A percentile compares a stretch with the other conserved stretches of the same genome.
These are phyloP conservation scores for Chondrosia reniformis DNA, from an alignment of 37 sponge, comb jelly and placozoan species.

Conservation along the genomic window DNA sequence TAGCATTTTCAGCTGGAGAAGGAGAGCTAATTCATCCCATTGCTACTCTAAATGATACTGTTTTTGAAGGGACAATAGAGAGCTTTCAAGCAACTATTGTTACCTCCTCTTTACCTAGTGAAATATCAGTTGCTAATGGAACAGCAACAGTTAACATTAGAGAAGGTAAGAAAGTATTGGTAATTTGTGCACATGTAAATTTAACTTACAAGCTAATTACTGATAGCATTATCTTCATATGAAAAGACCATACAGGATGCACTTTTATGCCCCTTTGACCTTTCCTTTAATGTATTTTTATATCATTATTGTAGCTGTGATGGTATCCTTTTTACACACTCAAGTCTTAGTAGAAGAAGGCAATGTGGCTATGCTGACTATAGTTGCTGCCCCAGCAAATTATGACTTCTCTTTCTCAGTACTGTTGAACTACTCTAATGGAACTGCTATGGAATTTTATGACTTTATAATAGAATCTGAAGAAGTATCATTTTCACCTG, in stretches of 20 bases:
- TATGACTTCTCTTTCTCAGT: constrained; percentile 11
- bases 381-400: neutral
- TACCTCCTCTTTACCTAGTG: neutral
- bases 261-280: no score
- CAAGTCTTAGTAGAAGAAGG: neutral
- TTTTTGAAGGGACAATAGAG: neutral
- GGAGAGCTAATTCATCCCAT: neutral
- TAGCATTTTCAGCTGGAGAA: neutral
- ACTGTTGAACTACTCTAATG: neutral
- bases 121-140: neutral
- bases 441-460: neutral
- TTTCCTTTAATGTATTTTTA: no score
- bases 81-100: neutral
- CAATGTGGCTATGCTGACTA: neutral
- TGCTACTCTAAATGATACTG: neutral
- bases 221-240: no score
- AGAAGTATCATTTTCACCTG: neutral
- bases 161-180: no score
- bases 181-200: no score
- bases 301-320: neutral
- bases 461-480: neutral
- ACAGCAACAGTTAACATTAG: constrained; percentile 7
- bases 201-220: no score
- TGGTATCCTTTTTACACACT: neutral
- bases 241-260: no score